A percentile compares a stretch with the other conserved stretches of the same genome.
Conservation (phyloP, 2,113 vertebrate species). For the Rhinopomastus cyanomelas region DNA sequence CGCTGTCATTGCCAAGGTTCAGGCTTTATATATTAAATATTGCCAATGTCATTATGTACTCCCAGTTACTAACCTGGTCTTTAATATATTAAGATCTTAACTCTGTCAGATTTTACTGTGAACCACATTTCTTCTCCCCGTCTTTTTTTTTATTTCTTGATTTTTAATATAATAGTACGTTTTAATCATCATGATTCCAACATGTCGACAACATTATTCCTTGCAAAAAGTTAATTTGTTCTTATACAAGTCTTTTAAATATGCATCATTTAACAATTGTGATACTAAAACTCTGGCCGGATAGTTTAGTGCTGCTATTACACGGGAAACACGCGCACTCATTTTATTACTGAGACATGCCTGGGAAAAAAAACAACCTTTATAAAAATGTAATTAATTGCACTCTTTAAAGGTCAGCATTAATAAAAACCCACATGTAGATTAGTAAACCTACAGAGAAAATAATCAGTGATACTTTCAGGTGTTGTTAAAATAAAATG, state of each 20-base stretch:
- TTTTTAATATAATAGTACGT: neutral
- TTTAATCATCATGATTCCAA: neutral
- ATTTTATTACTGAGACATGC: neutral
- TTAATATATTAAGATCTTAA: neutral
- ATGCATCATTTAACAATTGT: neutral
- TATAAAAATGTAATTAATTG: conserved; percentile 28
- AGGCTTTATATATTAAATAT: neutral
- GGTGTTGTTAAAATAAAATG: neutral
- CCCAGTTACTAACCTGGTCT: neutral
- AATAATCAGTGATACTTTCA: conserved; percentile 29
- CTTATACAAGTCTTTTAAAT: neutral
- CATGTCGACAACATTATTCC: neutral
- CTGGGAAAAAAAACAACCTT: neutral
- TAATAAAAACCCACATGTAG: conserved; percentile 49
- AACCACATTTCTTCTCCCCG: neutral
- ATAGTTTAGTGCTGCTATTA: neutral
- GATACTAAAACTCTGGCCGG: neutral
- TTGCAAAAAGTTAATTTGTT: neutral
- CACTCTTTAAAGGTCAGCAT: conserved; percentile 30
- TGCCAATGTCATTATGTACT: neutral
- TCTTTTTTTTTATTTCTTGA: neutral
- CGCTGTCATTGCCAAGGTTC: neutral
- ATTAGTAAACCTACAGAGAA: conserved; percentile 36
- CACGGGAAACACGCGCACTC: neutral
- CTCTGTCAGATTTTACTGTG: neutral